These are phyloP conservation scores for Lithophane socia DNA, from an alignment of 2,888 invertebrate genomes.

Conservation along the genomic window DNA sequence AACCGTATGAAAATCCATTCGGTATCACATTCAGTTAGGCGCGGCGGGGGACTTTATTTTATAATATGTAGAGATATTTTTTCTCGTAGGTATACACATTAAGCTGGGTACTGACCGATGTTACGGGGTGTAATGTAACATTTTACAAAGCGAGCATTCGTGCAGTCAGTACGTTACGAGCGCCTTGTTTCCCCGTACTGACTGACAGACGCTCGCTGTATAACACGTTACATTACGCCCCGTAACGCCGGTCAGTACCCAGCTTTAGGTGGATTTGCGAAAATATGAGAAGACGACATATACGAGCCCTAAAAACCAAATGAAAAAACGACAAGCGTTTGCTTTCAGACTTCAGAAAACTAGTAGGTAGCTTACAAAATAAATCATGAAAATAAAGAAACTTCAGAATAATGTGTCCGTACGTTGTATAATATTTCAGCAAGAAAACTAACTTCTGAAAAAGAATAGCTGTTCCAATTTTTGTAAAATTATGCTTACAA, in stretches of 20 bases:
- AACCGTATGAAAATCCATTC: no score
- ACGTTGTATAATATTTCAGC: not conserved
- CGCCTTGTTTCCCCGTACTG: no score
- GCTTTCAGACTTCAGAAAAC: conserved; percentile 29
- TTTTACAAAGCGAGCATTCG: no score
- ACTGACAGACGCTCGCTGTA: no score
- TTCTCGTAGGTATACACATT: not conserved
- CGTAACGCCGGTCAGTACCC: no score
- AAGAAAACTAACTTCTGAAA: not conserved
- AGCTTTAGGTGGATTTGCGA: not conserved
- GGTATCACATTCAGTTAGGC: no score
- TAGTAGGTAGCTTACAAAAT: not conserved
- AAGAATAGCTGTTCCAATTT: not conserved
- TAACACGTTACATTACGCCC: no score
- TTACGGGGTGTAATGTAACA: no score
- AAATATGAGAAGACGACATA: not conserved
- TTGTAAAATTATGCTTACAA: not conserved
- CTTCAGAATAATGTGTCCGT: not conserved
- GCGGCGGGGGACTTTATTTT: no score
- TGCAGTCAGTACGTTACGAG: no score
- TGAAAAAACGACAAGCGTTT: conserved; percentile 16
- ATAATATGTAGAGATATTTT: no score
- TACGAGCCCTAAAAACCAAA: not conserved
- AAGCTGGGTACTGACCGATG: no score
- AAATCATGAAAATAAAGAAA: conserved; percentile 5